phyloP scores from a whole-genome alignment of 2,888 invertebrate species.

The Acrobasis suavella region DNA sequence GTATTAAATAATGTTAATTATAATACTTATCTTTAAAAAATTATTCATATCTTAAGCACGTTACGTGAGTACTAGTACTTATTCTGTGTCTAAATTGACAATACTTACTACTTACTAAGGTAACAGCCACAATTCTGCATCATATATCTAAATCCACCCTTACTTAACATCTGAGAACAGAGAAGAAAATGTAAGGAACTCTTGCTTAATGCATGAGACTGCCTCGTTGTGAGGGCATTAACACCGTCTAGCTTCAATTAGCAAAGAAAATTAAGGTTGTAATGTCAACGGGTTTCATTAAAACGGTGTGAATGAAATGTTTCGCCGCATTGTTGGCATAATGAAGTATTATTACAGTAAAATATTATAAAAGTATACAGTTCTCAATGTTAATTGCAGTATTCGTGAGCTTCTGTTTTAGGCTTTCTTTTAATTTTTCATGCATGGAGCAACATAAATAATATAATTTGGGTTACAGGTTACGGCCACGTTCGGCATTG shows the following conservation, averaged over 20 bases:
- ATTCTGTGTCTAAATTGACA: too few relatives aligned
- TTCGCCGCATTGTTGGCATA: slow-evolving; percentile 2
- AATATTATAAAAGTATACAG: background rate
- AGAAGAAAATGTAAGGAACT: slow-evolving; percentile 18
- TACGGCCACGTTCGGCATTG: too few relatives aligned
- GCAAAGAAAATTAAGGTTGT: slow-evolving; percentile 23
- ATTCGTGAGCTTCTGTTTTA: background rate
- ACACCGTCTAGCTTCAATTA: slow-evolving; percentile 23
- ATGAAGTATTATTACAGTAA: background rate
- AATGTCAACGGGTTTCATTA: slow-evolving; percentile 17
- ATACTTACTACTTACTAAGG: too few relatives aligned
- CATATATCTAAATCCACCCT: slow-evolving; percentile 3
- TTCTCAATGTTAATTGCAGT: background rate
- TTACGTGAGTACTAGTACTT: too few relatives aligned
- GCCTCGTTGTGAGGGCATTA: slow-evolving; percentile 21
- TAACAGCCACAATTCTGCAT: background rate
- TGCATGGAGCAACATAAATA: too few relatives aligned
- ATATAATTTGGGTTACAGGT: too few relatives aligned
- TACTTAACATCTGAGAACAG: slow-evolving; percentile 1
- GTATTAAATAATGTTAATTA: too few relatives aligned
- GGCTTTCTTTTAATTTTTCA: background rate
- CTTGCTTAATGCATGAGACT: slow-evolving; percentile 18
- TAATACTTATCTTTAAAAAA: too few relatives aligned
- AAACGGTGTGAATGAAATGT: slow-evolving; percentile 7
- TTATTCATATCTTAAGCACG: too few relatives aligned